phyloP scores from a whole-genome alignment of 2,797 vertebrate genomes.

The Gephyroberyx darwinii region DNA sequence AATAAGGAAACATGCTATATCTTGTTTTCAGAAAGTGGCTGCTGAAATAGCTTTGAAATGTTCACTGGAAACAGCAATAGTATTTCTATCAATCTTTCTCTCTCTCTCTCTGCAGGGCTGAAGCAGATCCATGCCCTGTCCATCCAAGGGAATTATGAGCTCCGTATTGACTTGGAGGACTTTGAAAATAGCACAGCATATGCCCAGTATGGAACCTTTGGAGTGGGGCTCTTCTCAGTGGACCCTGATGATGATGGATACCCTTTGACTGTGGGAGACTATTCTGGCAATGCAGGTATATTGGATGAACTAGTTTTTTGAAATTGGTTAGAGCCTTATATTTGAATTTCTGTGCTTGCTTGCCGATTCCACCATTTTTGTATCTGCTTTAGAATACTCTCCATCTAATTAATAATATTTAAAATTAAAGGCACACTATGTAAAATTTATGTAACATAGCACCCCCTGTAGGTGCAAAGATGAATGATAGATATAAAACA shows the following conservation, averaged over 20 bases:
- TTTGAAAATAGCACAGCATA: constrained; percentile 95
- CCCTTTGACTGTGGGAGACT: constrained; percentile 90
- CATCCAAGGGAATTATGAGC: constrained; percentile 92
- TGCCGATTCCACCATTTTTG: too few species aligned
- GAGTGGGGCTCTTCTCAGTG: constrained; percentile 94
- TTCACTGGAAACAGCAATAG: constrained; percentile 48
- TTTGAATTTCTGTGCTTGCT: constrained; percentile 8
- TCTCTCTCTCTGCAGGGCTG: constrained; percentile 80
- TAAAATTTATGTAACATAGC: too few species aligned
- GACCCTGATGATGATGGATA: constrained; percentile 96
- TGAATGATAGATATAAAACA: too few species aligned
- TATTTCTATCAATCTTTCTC: constrained; percentile 2
- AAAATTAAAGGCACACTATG: too few species aligned
- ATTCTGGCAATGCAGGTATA: constrained; percentile 93
- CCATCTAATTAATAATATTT: too few species aligned
- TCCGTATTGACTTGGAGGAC: constrained; percentile 94
- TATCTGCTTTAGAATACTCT: too few species aligned
- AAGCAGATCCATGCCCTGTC: constrained; percentile 92
- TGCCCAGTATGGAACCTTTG: constrained; percentile 91
- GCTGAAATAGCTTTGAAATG: constrained; percentile 58
- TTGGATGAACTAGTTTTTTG: constrained; percentile 32
- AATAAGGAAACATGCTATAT: constrained; percentile 62
- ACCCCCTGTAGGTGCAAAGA: too few species aligned
- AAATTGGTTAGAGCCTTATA: constrained; percentile 1
- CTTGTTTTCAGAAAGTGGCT: constrained; percentile 58